phyloP scores from a whole-genome alignment of 92 coral and sea anemone genomes.

The Porites lobata region DNA sequence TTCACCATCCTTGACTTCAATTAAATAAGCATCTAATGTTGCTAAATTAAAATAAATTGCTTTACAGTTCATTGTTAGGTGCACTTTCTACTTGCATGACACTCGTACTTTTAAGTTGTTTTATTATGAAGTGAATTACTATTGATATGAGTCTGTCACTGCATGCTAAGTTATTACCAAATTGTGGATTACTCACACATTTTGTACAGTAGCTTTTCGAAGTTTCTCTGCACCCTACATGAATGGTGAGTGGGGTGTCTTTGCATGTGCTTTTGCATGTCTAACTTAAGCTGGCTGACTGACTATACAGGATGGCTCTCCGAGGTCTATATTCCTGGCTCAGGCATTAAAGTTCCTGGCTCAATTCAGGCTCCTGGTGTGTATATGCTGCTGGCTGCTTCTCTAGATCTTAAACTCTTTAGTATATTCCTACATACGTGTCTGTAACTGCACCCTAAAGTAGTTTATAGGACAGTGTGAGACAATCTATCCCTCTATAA shows the following conservation, averaged over 20 bases:
- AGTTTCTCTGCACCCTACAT: conserved; percentile 28
- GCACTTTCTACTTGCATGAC: no score
- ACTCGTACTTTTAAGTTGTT: no score
- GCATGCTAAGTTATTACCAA: background rate
- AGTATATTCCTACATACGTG: conserved; percentile 35
- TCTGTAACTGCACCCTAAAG: conserved; percentile 34
- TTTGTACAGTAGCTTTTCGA: conserved; percentile 47
- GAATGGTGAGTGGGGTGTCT: conserved; percentile 14
- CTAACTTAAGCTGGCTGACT: conserved; percentile 77
- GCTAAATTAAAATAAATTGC: no score
- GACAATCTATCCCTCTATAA: background rate
- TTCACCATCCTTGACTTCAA: no score
- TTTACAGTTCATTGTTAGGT: no score
- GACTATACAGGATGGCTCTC: conserved; percentile 94
- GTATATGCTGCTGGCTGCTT: conserved; percentile 71
- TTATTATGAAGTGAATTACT: no score
- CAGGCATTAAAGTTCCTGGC: conserved; percentile 99
- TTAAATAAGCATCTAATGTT: no score
- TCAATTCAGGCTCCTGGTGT: conserved; percentile 99
- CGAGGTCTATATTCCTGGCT: conserved; percentile 95
- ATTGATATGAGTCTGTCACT: background rate
- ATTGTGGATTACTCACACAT: conserved; percentile 37
- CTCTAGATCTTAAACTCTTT: conserved; percentile 47
- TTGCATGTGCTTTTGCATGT: conserved; percentile 62
- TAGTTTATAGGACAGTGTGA: background rate